Evolutionary conservation across 2,113 vertebrate genomes (phyloP), one percentile per base, ranked within the genome.

Genomic region (Pluvialis apricaria): DNA sequence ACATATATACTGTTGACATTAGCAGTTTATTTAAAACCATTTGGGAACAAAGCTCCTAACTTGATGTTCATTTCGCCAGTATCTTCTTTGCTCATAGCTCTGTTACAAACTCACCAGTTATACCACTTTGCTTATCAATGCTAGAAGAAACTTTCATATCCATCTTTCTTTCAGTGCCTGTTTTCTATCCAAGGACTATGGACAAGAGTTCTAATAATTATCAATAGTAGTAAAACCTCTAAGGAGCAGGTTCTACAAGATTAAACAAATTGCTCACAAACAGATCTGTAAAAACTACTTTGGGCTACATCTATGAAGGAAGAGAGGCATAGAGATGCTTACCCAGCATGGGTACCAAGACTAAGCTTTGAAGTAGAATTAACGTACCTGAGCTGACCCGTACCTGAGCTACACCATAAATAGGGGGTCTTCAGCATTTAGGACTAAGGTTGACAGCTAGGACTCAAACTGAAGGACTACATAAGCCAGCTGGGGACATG

Each of bases 261-360:
- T n/a, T 28, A 44, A 82, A 61, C 15, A 72, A 83, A 80, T 21
- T 81, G 32, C 29, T 80, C 9, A 61, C 10, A 42, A 75, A 44
- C 0, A 76, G 10, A 42, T 44, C 34, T 34, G 8, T 24, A 80
- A 88, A 71, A 73, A 61, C 32, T 47, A 14, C 26, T 57, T 40
- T 5, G 7, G 29, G 13, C 20, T 68, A 87, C n/a, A 55, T 3
- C 17, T 76, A 6, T 34, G 36, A 83, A 83, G 12, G 34, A 64
- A 52, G 11, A 40, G 45, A 81, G 11, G 71, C 6, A 36, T 0
- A 20, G 9, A 5, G 26, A 57, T 20, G 10, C 40, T 76, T 36
- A 69, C 2, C 2, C 31, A 89, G 3, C 24, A 57, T 0, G 2
- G 29, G 26, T 20, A 26, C 15, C 21, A 45, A 64, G 14, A 71